Base-by-base conservation (phyloP, 2,113 vertebrate genomes). In the Indri indri region DNA sequence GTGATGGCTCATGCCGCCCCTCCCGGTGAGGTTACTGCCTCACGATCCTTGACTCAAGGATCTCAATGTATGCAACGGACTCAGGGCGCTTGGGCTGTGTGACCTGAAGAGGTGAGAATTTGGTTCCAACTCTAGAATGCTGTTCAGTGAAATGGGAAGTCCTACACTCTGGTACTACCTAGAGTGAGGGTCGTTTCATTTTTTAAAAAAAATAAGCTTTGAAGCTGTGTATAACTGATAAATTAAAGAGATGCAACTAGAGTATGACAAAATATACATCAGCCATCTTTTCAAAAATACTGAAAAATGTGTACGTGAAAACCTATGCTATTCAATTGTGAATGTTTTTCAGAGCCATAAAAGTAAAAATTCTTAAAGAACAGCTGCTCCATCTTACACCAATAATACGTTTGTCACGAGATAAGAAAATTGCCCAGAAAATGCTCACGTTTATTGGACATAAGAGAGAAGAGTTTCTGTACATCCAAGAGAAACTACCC, bases 391-490 rank as follows among this genome's bases (percentile, higher is more conserved):
- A 16, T 96, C 91, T 94, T 87, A 25, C 2, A 74, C 82, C 65
- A 66, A 91, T 91, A 96, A 95, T 86, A 84, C 92, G 91, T 96
- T 87, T 20, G 42, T 94, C 94, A 65, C 61, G 66, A 93, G 95
- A 95, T 90, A 88, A 87, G 94, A 97, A 96, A 96, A 86, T 80
- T 81, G 81, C 50, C 94, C 47, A 32, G 80, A 52, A 96, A 95
- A 86, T 61, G 93, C 74, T 96, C 79, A 45, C 95, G 81, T 96
- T 96, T 96, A 94, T 95, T 96, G 89, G 89, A 86, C 63, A 27
- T 91, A 68, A 79, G 96, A 95, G 87, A 95, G 79, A 87, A 96
- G 88, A 42, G 54, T 90, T 95, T 96, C 94, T 92, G 37, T 97
- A 96, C 94, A 95, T 94, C 89, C 37, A 52, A 71, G 89, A 92